These are phyloP conservation scores for Colletes gigas DNA, from an alignment of 1,140 invertebrate species.

Conservation along the genomic window DNA sequence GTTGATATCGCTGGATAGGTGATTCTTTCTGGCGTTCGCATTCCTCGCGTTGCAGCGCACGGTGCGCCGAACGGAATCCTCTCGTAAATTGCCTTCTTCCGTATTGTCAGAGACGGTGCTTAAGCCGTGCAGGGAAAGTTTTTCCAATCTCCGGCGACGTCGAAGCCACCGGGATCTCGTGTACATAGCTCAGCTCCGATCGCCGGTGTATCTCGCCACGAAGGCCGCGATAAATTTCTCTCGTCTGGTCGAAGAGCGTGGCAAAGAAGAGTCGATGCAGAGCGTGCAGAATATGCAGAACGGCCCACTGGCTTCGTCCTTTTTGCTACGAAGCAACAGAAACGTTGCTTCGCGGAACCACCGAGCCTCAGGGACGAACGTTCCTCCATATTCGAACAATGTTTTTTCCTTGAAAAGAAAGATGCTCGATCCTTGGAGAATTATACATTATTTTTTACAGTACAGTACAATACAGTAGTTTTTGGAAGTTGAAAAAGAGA, in stretches of 20 bases:
- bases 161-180: background rate
- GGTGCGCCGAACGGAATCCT: constrained; percentile 37
- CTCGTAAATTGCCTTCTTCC: constrained; percentile 57
- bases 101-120: constrained; percentile 54
- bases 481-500: too few species aligned
- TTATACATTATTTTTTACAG: too few species aligned
- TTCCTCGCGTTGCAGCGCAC: constrained; percentile 32
- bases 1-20: background rate
- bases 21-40: constrained; percentile 20
- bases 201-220: constrained; percentile 25
- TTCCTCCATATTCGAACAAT: too few species aligned
- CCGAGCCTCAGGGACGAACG: too few species aligned
- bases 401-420: too few species aligned
- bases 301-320: too few species aligned
- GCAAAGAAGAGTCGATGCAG: background rate
- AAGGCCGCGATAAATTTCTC: constrained; percentile 57
- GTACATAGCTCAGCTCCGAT: constrained; percentile 19
- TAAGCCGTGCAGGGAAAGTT: constrained; percentile 49
- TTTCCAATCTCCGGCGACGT: constrained; percentile 50
- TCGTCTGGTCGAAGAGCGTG: background rate
- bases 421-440: too few species aligned
- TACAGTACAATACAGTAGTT: too few species aligned
- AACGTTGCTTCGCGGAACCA: background rate
- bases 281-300: background rate
- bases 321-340: background rate